Conservation (phyloP, 2,888 invertebrate species). For the Temnothorax rugatulus region DNA sequence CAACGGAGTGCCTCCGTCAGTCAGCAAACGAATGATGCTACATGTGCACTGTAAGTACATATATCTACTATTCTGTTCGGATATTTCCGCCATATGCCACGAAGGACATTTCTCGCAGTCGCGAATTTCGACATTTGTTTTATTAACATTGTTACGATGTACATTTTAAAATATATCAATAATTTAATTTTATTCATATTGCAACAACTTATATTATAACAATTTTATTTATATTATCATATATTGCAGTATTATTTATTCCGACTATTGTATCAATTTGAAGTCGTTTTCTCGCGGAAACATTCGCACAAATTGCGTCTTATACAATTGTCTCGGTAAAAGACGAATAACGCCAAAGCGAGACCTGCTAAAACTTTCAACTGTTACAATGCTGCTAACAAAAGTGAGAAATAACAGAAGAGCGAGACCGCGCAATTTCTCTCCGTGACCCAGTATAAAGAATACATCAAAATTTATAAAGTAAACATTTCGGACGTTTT, state of each 20-base stretch:
- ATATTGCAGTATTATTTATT: neutral
- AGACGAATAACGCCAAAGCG: neutral
- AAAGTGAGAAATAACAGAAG: conserved; percentile 14
- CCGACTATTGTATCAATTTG: neutral
- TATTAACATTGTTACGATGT: neutral
- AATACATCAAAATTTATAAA: conserved; percentile 28
- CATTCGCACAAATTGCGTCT: neutral
- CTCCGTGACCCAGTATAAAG: neutral
- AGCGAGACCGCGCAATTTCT: neutral
- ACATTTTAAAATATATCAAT: neutral
- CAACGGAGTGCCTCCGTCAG: conserved; percentile 95
- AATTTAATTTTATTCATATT: neutral
- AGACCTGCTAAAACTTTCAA: conserved; percentile 29
- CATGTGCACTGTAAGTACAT: conserved; percentile 94
- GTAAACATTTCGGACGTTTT: conserved; percentile 15
- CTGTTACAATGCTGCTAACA: neutral
- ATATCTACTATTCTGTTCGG: neutral
- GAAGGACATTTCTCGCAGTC: conserved; percentile 2
- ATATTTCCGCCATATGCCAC: neutral
- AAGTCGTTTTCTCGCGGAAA: conserved; percentile 6
- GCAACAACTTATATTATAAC: too few species aligned
- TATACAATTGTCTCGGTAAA: neutral
- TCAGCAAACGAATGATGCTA: conserved; percentile 96
- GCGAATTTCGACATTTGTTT: neutral
- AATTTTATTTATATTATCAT: neutral